Base-by-base conservation (phyloP, 2,888 invertebrate genomes). In the Nebria brevicollis region DNA sequence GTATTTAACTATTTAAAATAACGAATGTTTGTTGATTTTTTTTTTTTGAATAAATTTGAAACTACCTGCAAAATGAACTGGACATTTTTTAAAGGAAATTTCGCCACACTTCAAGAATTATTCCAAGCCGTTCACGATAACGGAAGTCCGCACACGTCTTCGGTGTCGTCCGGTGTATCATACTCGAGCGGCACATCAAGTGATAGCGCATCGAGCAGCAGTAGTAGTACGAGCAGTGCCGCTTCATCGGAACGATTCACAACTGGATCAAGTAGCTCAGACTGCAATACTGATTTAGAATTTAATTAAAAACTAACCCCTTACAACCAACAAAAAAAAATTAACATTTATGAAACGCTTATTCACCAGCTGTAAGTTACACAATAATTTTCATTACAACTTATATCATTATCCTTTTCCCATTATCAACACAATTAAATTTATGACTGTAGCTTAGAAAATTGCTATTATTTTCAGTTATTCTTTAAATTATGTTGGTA, bases 81-180 rank as follows among this genome's bases (percentile, higher is more conserved):
- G 43, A 73, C 26, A 26, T 41, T 75, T 34, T 64, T 43, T 75
- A 54, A 25, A 75, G 75, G 75, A 54, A 75, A 75, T 64, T 80
- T 80, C 68, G 54, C 79, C 73, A 79, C 79, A 80, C 80, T 80
- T 41, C 80, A 80, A 75, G 80, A 80, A 75, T 80, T 80, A 75
- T 80, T 80, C 80, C 80, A 80, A 80, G 80, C 80, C 66, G 80
- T 80, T 64, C 54, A 80, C 54, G 75, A 80, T 66, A 75, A 75
- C 13, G 80, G 80, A 7, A 80, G 70, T 70, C 42, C 65, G 26
- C 79, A 79, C 66, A 41, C 72, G 65, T 79, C 79, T 42, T 79
- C 79, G n/a, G 41, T 73, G 54, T 80, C 77, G 41, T 66, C 25
- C 34, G 66, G 75, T 34, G 73, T 72, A 25, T 70, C 70, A 7